These are phyloP conservation scores for Eulithis testata DNA, from an alignment of 2,888 invertebrate species.

Conservation along the genomic window DNA sequence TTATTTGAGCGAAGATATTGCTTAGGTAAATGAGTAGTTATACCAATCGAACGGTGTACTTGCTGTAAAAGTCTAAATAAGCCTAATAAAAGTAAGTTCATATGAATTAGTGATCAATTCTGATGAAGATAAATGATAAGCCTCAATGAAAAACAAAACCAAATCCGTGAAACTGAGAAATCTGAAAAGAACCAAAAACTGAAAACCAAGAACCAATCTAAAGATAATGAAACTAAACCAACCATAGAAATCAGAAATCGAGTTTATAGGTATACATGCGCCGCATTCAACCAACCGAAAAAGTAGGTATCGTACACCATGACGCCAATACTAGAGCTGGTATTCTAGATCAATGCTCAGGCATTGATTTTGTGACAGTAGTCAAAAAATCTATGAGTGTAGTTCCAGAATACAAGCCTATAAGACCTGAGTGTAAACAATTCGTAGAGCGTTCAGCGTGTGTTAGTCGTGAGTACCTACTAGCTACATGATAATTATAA, in stretches of 20 bases:
- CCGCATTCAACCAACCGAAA: constrained; percentile 24
- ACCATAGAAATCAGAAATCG: constrained; percentile 9
- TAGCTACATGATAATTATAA: too few relatives aligned
- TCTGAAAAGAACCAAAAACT: constrained; percentile 3
- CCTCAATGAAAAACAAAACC: background rate
- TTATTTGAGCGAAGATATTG: background rate
- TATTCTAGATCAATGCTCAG: too few relatives aligned
- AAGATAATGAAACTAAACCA: constrained; percentile 6
- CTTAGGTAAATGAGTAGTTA: background rate
- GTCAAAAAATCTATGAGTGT: too few relatives aligned
- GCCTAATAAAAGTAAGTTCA: background rate
- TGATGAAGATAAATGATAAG: too few relatives aligned
- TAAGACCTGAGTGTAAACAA: too few relatives aligned
- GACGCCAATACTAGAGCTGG: constrained; percentile 29
- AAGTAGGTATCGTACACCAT: constrained; percentile 27
- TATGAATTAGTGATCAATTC: too few relatives aligned
- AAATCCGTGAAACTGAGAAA: constrained; percentile 8
- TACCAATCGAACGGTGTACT: background rate
- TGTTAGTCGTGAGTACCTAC: too few relatives aligned
- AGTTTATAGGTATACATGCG: constrained; percentile 32
- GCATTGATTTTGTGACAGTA: too few relatives aligned
- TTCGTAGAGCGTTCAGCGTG: too few relatives aligned
- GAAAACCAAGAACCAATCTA: background rate
- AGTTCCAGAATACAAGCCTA: too few relatives aligned
- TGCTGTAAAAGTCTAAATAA: background rate